Base-by-base conservation (phyloP, 2,113 vertebrate species). In the Erinaceus europaeus region DNA sequence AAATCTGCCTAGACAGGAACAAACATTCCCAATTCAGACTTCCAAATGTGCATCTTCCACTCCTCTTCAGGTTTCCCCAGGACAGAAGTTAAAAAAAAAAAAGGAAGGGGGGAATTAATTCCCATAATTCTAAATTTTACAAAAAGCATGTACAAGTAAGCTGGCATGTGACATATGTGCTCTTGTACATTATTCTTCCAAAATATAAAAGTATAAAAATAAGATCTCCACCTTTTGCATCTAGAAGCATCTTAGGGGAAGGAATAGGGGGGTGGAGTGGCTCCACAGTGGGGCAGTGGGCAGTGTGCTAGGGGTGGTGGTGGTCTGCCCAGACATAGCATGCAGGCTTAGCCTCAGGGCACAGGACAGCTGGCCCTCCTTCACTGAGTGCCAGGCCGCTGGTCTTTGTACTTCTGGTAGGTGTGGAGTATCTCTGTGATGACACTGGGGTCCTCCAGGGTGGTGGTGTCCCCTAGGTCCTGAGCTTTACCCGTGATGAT, bases 381-480 rank as follows among this genome's bases (percentile, higher is more conserved):
- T 83, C 55, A 53, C 80, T 97, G 96, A 0, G 82, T 82, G 1
- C 81, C 79, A 40, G 52, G 74, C 48, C 85, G 71, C 79, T 96
- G 93, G 65, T 96, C 94, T 94, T 90, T 97, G 94, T 98, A 95
- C 57, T 90, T 96, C 52, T 97, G 68, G 64, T 98, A 96, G 34
- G 97, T 95, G 21, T 97, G 96, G 40, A 98, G 0, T 86, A 99
- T 98, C 96, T 99, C 98, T 1, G 62, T 69, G 83, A 99, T 96
- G 40, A 98, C 97, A 0, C 89, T 95, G 1, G 98, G 98, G 92
- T 99, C 98, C 21, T 99, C 98, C 89, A 99, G 94, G 1, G 98
- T 99, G 17, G 98, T 99, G 77, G 96, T 90, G 42, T 99, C 98
- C 18, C 98, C 98, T 36, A 99, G 96, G 76, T 97, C 96, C 11